Evolutionary conservation across 2,888 invertebrate genomes (phyloP).

Genomic region (Platycnemis pennipes): DNA sequence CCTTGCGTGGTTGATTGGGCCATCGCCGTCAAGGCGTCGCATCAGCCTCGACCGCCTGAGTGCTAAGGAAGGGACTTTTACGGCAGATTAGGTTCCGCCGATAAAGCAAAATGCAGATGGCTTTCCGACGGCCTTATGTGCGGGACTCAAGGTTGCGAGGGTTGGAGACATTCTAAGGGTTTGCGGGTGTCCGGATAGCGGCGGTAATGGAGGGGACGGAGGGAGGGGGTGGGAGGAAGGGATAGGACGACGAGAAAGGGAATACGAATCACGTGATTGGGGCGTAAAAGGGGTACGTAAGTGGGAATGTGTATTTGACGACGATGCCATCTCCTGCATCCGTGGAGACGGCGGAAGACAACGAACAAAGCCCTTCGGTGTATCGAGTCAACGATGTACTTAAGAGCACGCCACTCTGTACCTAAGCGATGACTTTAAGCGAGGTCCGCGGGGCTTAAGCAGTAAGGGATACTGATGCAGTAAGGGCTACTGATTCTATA

Average conservation of each 20-base stretch:
- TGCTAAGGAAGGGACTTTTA: background rate
- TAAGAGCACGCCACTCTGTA: no score
- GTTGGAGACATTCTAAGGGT: background rate
- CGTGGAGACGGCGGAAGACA: background rate
- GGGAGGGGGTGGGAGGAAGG: background rate
- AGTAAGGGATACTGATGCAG: no score
- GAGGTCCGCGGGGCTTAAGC: no score
- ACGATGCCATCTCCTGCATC: background rate
- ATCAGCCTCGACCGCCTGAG: background rate
- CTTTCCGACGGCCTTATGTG: background rate
- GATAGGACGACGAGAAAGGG: background rate
- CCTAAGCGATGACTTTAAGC: no score
- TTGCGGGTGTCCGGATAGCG: background rate
- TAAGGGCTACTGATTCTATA: no score
- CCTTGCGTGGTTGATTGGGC: background rate
- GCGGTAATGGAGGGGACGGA: background rate
- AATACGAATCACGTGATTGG: background rate
- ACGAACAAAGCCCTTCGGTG: no score
- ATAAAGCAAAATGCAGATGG: slow-evolving; percentile 22
- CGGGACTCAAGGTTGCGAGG: background rate
- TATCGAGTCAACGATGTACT: no score
- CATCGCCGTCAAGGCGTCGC: background rate
- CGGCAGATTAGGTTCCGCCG: slow-evolving; percentile 4
- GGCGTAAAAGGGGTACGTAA: background rate
- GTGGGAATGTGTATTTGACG: background rate